Evolutionary conservation across 1,140 invertebrate genomes (phyloP).

Genomic region (Drosophila parvula): DNA sequence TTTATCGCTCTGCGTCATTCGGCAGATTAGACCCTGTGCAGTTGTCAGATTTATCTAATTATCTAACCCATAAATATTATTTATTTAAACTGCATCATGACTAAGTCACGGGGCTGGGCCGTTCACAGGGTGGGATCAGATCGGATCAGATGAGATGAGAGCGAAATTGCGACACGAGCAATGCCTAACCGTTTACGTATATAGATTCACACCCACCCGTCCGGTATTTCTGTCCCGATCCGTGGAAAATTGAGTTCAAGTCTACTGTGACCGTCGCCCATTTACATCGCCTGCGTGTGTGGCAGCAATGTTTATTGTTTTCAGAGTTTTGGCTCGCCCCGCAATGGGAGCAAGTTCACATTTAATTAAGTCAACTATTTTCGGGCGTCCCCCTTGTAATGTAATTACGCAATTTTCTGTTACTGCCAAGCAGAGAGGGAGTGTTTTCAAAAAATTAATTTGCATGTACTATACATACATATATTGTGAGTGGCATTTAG

Average conservation of each 20-base stretch:
- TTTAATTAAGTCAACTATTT: conserved; percentile 70
- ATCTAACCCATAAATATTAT: background rate
- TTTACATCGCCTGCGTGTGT: conserved; percentile 33
- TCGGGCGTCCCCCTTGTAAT: conserved; percentile 27
- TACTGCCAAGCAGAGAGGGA: conserved; percentile 5
- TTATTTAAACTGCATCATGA: conserved; percentile 11
- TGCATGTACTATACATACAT: background rate
- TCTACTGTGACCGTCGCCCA: conserved; percentile 37
- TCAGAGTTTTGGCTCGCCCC: conserved; percentile 44
- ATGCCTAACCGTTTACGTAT: conserved; percentile 17
- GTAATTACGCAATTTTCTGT: conserved; percentile 57
- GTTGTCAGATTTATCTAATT: conserved; percentile 4
- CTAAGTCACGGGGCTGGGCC: conserved; percentile 18
- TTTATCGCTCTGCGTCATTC: conserved; percentile 42
- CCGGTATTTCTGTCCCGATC: conserved; percentile 14
- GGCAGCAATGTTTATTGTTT: conserved; percentile 38
- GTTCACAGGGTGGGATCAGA: conserved; percentile 12
- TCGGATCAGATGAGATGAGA: conserved; percentile 24
- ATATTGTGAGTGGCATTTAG: background rate
- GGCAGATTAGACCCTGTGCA: conserved; percentile 18
- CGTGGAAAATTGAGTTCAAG: conserved; percentile 66
- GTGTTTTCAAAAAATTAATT: background rate
- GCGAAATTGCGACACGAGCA: conserved; percentile 13
- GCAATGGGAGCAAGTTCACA: conserved; percentile 69
- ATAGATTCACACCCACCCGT: conserved; percentile 21